Conservation (phyloP, 2,888 invertebrate species). For the Timema podura region DNA sequence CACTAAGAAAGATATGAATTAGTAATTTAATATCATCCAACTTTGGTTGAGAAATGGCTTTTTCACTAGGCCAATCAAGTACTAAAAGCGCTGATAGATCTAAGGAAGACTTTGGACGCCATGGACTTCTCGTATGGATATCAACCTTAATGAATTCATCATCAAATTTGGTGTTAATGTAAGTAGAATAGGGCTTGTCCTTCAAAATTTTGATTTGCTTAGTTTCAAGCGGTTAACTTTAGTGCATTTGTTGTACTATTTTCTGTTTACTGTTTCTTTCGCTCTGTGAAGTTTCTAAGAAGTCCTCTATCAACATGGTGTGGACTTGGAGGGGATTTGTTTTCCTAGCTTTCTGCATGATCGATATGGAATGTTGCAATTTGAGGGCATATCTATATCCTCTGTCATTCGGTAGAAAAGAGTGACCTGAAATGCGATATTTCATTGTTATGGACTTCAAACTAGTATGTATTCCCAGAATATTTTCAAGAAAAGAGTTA, state of each 20-base stretch:
- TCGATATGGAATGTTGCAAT: background rate
- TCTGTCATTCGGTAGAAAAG: conserved; percentile 8
- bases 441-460: conserved; percentile 4
- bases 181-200: background rate
- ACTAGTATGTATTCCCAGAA: background rate
- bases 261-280: background rate
- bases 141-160: background rate
- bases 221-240: conserved; percentile 7
- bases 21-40: background rate
- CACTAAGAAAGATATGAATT: background rate
- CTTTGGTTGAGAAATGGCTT: background rate
- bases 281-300: conserved; percentile 1
- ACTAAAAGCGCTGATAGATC: background rate
- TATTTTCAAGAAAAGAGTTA: conserved; percentile 1
- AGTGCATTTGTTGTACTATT: background rate
- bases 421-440: conserved; percentile 9
- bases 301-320: background rate
- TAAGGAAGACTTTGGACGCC: background rate
- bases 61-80: background rate
- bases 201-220: background rate
- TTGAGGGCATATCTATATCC: background rate
- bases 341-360: background rate
- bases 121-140: background rate
- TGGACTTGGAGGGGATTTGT: conserved; percentile 1
- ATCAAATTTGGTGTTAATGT: background rate